Conservation (phyloP, 2,797 vertebrate genomes). For the Pipistrellus kuhlii region DNA sequence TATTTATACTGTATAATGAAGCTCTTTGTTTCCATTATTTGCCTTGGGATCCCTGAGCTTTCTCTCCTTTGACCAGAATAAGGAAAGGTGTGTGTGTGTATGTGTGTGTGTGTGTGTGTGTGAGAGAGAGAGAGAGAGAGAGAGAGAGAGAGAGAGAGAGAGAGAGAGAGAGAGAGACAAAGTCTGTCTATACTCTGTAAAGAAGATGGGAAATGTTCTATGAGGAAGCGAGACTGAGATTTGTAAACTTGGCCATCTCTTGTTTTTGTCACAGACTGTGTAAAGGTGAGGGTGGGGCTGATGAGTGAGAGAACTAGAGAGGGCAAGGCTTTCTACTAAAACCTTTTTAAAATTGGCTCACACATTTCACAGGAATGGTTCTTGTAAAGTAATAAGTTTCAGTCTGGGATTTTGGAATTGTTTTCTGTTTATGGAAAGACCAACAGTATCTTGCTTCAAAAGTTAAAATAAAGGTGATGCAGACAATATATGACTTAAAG, state of each 20-base stretch:
- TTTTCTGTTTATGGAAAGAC: background rate
- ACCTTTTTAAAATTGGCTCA: background rate
- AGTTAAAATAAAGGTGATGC: background rate
- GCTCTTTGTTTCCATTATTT: too few relatives aligned
- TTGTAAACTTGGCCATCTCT: background rate
- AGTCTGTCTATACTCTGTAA: too few relatives aligned
- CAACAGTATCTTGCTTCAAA: background rate
- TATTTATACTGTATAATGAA: too few relatives aligned
- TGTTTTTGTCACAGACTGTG: background rate
- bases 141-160: too few relatives aligned
- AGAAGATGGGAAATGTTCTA: background rate
- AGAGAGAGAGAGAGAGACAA: too few relatives aligned
- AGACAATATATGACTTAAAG: background rate
- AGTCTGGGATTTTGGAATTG: background rate
- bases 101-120: too few relatives aligned
- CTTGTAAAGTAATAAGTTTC: background rate
- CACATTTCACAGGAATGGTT: background rate
- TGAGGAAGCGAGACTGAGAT: background rate
- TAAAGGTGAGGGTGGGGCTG: rapidly evolving
- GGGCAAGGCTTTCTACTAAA: background rate
- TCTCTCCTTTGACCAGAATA: too few relatives aligned
- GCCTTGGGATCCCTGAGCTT: too few relatives aligned
- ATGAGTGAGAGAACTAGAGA: background rate
- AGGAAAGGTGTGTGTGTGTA: too few relatives aligned
- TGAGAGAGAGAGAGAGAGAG: too few relatives aligned